Conservation (phyloP, 2,888 invertebrate species). For the Globia sparganii region DNA sequence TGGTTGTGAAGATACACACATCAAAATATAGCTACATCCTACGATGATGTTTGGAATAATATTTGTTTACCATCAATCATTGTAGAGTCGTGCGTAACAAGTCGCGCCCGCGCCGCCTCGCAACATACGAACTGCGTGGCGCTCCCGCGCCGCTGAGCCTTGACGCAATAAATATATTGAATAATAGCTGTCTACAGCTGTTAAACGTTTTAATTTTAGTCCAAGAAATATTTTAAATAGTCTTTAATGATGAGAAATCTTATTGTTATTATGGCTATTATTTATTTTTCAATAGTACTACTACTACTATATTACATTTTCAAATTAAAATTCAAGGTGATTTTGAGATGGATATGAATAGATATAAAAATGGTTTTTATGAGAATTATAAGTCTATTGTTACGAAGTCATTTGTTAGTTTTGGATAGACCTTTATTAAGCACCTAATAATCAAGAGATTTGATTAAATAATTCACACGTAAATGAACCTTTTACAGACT, state of each 20-base stretch:
- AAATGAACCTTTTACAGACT: background rate
- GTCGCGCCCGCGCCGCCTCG: constrained; percentile 23
- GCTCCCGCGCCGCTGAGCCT: constrained; percentile 29
- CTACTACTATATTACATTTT: background rate
- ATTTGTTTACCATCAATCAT: constrained; percentile 69
- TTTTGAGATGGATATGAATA: background rate
- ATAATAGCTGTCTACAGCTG: constrained; percentile 27
- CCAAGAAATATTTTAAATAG: background rate
- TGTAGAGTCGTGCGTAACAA: constrained; percentile 53
- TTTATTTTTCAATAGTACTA: constrained; percentile 9
- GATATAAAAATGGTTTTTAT: background rate
- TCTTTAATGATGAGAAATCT: constrained; percentile 4
- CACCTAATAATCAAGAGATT: background rate
- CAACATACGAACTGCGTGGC: constrained; percentile 14
- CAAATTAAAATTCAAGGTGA: constrained; percentile 10
- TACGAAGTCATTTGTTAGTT: constrained; percentile 3
- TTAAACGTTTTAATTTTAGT: constrained; percentile 28
- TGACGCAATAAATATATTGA: constrained; percentile 45
- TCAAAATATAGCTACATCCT: constrained; percentile 63
- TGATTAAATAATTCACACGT: background rate
- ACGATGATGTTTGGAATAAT: constrained; percentile 56
- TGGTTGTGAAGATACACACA: constrained; percentile 57
- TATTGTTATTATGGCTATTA: constrained; percentile 2
- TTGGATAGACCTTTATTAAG: background rate
- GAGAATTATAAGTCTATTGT: background rate